Evolutionary conservation across 1,140 invertebrate genomes (phyloP).

Genomic region (Lasaia peninsularis): DNA sequence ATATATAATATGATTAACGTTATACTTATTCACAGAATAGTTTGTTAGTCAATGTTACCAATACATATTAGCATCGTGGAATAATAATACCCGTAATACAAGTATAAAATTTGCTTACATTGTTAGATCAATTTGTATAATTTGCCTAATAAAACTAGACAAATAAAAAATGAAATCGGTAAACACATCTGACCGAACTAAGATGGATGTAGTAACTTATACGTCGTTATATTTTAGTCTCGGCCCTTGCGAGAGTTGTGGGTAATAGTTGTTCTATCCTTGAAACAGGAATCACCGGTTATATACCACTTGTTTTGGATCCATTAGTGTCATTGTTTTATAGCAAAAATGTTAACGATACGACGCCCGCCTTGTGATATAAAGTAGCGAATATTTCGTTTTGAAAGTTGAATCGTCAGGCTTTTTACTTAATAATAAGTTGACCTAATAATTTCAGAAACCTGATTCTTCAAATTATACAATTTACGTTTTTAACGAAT

Average conservation of each 20-base stretch:
- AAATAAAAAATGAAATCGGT: not conserved
- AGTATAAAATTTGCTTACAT: not conserved
- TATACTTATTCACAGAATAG: too few relatives aligned
- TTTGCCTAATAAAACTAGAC: not conserved
- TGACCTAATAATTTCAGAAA: not conserved
- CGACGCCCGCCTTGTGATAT: too few relatives aligned
- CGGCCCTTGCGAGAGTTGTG: conserved; percentile 2
- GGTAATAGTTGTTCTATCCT: conserved; percentile 1
- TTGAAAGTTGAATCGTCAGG: not conserved
- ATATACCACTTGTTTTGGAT: not conserved
- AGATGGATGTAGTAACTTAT: not conserved
- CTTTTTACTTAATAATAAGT: not conserved
- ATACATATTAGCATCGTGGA: too few relatives aligned
- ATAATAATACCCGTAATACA: too few relatives aligned
- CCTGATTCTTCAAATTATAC: not conserved
- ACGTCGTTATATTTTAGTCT: not conserved
- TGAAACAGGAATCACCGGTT: conserved; percentile 8
- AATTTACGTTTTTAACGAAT: too few relatives aligned
- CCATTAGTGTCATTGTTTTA: not conserved
- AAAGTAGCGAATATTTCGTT: not conserved
- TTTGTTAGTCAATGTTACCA: too few relatives aligned
- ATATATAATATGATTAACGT: too few relatives aligned
- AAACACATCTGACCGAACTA: not conserved
- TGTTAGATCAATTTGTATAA: not conserved
- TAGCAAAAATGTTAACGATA: not conserved